Evolutionary conservation across 2,113 vertebrate genomes (phyloP).

Genomic region (Puffinus mauretanicus): DNA sequence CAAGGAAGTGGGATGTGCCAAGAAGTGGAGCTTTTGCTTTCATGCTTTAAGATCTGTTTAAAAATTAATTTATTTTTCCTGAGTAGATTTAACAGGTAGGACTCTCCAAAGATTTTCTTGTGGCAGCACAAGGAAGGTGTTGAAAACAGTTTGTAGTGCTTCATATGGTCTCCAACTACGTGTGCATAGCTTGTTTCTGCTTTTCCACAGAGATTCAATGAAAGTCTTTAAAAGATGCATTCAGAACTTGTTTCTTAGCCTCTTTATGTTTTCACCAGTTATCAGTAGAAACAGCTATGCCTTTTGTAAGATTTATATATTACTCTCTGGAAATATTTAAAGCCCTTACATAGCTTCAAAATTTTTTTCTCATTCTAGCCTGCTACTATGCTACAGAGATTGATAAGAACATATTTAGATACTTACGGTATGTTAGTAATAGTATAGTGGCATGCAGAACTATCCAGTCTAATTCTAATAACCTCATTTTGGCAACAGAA

Average conservation of each 20-base stretch:
- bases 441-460: background rate
- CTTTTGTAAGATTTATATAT: background rate
- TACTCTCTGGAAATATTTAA: background rate
- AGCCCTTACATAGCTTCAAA: background rate
- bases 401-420: too few species aligned
- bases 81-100: background rate
- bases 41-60: background rate
- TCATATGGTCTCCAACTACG: background rate
- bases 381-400: background rate
- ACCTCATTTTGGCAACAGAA: background rate
- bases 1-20: background rate
- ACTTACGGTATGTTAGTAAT: background rate
- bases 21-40: background rate
- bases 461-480: background rate
- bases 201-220: background rate
- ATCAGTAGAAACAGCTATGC: background rate
- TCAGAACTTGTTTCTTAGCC: background rate
- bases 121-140: background rate
- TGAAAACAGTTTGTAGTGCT: background rate
- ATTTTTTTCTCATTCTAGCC: background rate
- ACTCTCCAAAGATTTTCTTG: background rate
- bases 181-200: background rate
- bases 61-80: background rate
- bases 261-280: background rate
- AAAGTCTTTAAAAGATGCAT: background rate